Conservation (phyloP, 2,797 vertebrate genomes). For the Bovichtus diacanthus region DNA sequence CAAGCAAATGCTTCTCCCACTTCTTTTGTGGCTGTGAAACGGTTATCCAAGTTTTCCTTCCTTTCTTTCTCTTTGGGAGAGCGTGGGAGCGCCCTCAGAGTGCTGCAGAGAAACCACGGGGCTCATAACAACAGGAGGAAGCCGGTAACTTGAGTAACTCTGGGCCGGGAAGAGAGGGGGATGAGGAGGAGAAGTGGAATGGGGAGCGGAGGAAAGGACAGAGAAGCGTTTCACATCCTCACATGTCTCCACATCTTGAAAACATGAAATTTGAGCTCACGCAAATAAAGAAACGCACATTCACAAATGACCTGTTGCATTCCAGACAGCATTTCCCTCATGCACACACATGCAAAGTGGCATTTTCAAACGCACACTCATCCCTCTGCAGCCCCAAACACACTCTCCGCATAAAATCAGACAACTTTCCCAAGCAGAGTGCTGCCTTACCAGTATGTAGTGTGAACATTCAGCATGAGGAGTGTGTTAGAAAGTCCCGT, state of each 20-base stretch:
- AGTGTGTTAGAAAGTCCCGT: constrained; percentile 57
- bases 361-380: constrained; percentile 15
- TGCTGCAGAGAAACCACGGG: constrained; percentile 77
- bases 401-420: constrained; percentile 20
- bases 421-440: constrained; percentile 27
- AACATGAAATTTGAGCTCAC: constrained; percentile 20
- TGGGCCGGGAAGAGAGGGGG: constrained; percentile 46
- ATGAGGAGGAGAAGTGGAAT: constrained; percentile 36
- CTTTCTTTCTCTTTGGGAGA: constrained; percentile 75
- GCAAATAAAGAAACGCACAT: constrained; percentile 2
- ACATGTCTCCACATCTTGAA: constrained; percentile 21
- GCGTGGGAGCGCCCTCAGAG: constrained; percentile 83
- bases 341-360: neutral
- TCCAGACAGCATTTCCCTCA: constrained; percentile 33
- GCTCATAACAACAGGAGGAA: constrained; percentile 86
- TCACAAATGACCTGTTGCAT: constrained; percentile 53
- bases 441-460: constrained; percentile 71
- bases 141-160: constrained; percentile 83
- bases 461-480: constrained; percentile 61
- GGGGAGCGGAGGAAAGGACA: constrained; percentile 13
- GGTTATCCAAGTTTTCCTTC: constrained; percentile 81
- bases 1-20: constrained; percentile 39
- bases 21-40: constrained; percentile 65
- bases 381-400: constrained; percentile 11
- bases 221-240: constrained; percentile 23